Evolutionary conservation across 2,113 vertebrate species (phyloP).

Genomic region (Rhinichthys klamathensis): DNA sequence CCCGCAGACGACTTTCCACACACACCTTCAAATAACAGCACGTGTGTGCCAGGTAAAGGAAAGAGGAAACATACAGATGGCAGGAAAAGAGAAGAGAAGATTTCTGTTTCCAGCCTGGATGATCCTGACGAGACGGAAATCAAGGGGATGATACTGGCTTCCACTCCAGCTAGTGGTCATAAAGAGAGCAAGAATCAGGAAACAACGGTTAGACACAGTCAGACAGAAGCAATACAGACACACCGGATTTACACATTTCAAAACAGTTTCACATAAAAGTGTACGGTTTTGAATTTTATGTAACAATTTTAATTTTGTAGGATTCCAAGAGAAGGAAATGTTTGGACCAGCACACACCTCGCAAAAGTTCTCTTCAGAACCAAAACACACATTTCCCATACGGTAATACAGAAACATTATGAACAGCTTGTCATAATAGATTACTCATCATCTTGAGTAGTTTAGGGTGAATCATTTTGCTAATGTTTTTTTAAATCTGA

Average conservation of each 20-base stretch:
- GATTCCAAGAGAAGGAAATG: slow-evolving; percentile 72
- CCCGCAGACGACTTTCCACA: not conserved
- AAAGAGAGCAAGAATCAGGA: not conserved
- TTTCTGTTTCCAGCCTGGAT: not conserved
- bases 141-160: slow-evolving; percentile 13
- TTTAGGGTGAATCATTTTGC: not conserved
- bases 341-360: slow-evolving; percentile 62
- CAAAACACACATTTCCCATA: not conserved
- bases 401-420: not conserved
- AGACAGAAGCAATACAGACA: not conserved
- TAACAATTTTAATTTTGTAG: slow-evolving; percentile 56
- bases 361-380: slow-evolving; percentile 68
- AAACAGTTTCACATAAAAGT: not conserved
- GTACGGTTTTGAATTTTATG: not conserved
- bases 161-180: not conserved
- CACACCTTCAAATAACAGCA: slow-evolving; percentile 16
- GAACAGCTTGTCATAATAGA: not conserved
- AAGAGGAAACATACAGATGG: slow-evolving; percentile 17
- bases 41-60: not conserved
- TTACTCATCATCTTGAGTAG: not conserved
- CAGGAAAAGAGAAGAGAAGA: not conserved
- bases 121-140: slow-evolving; percentile 6
- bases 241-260: not conserved
- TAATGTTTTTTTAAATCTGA: slow-evolving; percentile 17
- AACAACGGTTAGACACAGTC: not conserved